A percentile compares a stretch with the other conserved stretches of the same genome.
Conservation (phyloP, 2,888 invertebrate genomes). For the Sussaba pulchella region DNA sequence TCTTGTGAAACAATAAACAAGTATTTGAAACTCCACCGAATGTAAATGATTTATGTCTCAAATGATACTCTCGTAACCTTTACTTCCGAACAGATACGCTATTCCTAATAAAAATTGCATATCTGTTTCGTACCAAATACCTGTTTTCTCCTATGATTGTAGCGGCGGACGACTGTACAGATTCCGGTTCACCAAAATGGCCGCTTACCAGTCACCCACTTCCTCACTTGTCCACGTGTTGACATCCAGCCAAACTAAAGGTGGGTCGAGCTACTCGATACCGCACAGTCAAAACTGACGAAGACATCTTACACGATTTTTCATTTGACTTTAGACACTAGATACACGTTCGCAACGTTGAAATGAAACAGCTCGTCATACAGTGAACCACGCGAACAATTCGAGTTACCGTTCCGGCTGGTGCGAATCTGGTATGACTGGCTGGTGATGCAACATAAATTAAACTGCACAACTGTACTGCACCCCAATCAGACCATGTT, state of each 20-base stretch:
- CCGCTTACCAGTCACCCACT: background rate
- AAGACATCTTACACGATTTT: background rate
- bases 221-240: constrained; percentile 7
- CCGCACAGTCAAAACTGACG: background rate
- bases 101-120: no score
- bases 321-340: background rate
- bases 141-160: background rate
- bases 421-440: constrained; percentile 75
- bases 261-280: background rate
- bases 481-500: constrained; percentile 80
- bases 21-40: no score
- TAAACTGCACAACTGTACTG: constrained; percentile 79
- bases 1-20: no score
- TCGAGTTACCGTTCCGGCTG: constrained; percentile 52
- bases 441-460: constrained; percentile 81
- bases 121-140: no score
- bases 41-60: no score
- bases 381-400: background rate
- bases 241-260: background rate
- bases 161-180: background rate
- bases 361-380: background rate
- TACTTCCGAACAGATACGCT: no score
- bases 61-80: no score
- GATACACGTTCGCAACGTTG: background rate
- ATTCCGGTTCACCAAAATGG: constrained; percentile 36